Base-by-base conservation (phyloP, 2,888 invertebrate species). In the Erebia ligea region DNA sequence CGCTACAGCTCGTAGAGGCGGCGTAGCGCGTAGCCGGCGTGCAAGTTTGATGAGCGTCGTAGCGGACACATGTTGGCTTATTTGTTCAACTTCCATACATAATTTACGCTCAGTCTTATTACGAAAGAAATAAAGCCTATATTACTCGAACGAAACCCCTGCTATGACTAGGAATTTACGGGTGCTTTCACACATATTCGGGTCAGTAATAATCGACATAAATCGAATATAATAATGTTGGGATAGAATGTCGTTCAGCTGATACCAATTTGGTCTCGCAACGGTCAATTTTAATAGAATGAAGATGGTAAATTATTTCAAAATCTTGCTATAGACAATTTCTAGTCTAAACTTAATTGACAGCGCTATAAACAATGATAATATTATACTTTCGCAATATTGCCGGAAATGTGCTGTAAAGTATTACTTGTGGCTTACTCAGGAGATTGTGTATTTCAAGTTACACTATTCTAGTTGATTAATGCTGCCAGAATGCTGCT, bases 21-120 rank as follows among this genome's bases (percentile, higher is more conserved):
- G 58, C 65, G 64, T 71, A 63, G 54, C 67, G 64, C 74, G 72
- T 67, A 72, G 66, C 70, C 57, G 17, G 84, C 85, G 82, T 90
- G 87, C 88, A 90, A 90, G 80, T 90, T 91, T 91, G 88, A 91
- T 91, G 90, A 88, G 84, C 78, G 82, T 84, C 85, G 85, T 89
- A 86, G 84, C 79, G 77, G 79, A 82, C 89, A 89, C 82, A 86
- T 88, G 89, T 79, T 80, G 79, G 83, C 79, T 84, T 88, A 87
- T 87, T 90, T 88, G 86, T 88, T 89, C 83, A 82, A 82, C 75
- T 69, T 70, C 74, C 72, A 77, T 71, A 64, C 66, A 64, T 70
- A 59, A 64, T 74, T 74, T 52, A 73, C 73, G 68, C 67, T 70
- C 73, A 62, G 48, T 74, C 65, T 66, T 66, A 74, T 69, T 54